Evolutionary conservation across 2,113 vertebrate genomes (phyloP).

Genomic region (Machaerirhynchus nigripectus): DNA sequence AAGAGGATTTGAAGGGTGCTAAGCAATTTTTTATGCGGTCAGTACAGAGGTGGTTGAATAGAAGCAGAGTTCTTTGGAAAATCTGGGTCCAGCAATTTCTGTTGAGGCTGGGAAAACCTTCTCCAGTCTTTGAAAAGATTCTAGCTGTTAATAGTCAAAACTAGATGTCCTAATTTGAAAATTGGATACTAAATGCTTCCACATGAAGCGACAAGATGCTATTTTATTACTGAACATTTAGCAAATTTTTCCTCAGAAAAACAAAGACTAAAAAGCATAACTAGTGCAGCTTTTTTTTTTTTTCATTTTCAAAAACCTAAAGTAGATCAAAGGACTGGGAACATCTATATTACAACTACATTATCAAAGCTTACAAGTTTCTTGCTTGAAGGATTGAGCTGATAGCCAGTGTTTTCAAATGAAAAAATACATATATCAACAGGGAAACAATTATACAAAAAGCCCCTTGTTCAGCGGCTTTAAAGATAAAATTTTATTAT

Average conservation of each 20-base stretch:
- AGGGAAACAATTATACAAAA: neutral
- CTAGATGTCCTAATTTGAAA: conserved; percentile 21
- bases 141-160: neutral
- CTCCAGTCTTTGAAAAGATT: neutral
- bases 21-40: neutral
- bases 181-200: neutral
- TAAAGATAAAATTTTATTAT: neutral
- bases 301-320: neutral
- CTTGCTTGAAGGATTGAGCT: neutral
- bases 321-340: neutral
- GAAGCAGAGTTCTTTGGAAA: neutral
- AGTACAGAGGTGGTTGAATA: neutral
- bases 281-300: neutral
- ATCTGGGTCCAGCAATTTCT: neutral
- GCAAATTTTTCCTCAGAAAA: neutral
- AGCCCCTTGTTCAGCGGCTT: neutral
- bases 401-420: neutral
- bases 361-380: neutral
- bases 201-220: neutral
- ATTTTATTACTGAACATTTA: neutral
- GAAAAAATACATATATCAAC: neutral
- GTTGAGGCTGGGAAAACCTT: neutral
- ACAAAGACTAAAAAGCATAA: neutral
- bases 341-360: neutral
- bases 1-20: neutral